These are phyloP conservation scores for Rhadinocentrus ornatus DNA, from an alignment of 2,797 vertebrate genomes.

Conservation along the genomic window DNA sequence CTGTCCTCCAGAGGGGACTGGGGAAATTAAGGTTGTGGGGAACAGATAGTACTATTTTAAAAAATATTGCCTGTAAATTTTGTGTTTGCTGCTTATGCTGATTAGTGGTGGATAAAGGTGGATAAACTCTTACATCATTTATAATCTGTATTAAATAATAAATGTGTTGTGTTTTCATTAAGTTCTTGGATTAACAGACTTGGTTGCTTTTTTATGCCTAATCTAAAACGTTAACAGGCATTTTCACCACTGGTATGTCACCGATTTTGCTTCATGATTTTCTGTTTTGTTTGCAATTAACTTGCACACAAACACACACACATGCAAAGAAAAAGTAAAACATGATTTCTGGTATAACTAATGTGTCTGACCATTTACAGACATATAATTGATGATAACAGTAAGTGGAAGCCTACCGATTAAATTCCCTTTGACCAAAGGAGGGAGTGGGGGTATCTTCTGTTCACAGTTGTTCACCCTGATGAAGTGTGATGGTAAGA, in stretches of 20 bases:
- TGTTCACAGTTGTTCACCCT: neutral
- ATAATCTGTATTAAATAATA: neutral
- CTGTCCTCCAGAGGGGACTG: neutral
- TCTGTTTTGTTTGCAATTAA: neutral
- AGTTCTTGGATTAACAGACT: neutral
- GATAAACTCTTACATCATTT: constrained; percentile 1
- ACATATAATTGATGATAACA: neutral
- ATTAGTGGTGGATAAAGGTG: neutral
- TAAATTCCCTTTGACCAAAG: neutral
- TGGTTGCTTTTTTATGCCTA: neutral
- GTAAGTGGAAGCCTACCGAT: neutral
- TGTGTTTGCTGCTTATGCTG: neutral
- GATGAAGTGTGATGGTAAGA: neutral
- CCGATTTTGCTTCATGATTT: neutral
- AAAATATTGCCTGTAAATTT: neutral
- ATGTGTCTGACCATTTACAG: neutral
- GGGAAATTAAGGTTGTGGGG: neutral
- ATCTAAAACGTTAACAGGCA: neutral
- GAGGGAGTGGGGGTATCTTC: neutral
- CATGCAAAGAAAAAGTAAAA: no score
- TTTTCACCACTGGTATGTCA: neutral
- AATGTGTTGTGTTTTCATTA: neutral
- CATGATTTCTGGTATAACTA: no score
- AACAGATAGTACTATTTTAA: neutral
- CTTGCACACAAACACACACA: neutral